These are phyloP conservation scores for Peucedramus taeniatus DNA, from an alignment of 2,113 vertebrate species.

Conservation along the genomic window DNA sequence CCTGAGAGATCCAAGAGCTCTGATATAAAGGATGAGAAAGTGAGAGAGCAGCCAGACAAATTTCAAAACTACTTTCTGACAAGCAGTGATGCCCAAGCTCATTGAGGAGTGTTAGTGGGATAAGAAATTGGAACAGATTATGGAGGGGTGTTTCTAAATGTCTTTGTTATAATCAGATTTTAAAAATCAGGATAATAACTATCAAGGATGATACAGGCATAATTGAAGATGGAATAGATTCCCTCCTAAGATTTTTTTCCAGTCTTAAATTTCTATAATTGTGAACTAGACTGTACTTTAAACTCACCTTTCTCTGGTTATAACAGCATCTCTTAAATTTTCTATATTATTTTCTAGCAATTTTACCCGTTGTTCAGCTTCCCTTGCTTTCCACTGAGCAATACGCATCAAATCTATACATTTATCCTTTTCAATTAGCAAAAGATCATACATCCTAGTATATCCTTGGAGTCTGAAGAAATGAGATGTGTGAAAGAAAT, in stretches of 20 bases:
- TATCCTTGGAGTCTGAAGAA: constrained; percentile 77
- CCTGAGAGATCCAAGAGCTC: not conserved
- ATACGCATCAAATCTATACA: constrained; percentile 77
- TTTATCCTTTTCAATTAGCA: constrained; percentile 84
- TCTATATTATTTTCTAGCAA: constrained; percentile 80
- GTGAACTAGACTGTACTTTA: not conserved
- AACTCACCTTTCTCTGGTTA: constrained; percentile 82
- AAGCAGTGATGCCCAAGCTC: not conserved
- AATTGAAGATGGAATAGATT: not conserved
- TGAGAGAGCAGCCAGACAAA: not conserved
- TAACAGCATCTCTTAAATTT: constrained; percentile 75
- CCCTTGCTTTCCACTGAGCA: constrained; percentile 75
- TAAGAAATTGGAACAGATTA: not conserved
- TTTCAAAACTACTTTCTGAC: not conserved
- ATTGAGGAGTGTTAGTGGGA: not conserved
- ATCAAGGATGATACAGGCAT: not conserved
- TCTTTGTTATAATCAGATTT: not conserved
- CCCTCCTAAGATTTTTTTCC: not conserved
- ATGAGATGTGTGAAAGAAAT: constrained; percentile 7
- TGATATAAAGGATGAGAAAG: not conserved
- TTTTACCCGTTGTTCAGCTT: constrained; percentile 76
- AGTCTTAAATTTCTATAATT: not conserved
- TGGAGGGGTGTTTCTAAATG: not conserved
- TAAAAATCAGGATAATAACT: not conserved
- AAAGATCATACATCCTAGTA: constrained; percentile 70